A percentile compares a stretch with the other conserved stretches of the same genome.
Evolutionary conservation across 2,113 vertebrate species (phyloP).

Genomic region (Charina bottae): DNA sequence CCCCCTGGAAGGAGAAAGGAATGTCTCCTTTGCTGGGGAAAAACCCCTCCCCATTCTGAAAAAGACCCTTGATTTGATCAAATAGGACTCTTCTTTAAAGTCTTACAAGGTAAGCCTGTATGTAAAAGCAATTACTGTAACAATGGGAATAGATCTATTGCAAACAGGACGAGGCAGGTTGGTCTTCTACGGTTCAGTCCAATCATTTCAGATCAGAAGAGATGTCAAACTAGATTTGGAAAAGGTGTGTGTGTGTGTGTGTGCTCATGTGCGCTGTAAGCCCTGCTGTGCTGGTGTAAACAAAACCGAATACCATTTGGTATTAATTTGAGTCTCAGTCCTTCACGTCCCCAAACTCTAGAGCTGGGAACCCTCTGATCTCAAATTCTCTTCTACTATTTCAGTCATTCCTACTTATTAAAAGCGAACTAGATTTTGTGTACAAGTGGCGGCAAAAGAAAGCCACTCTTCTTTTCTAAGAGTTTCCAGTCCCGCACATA

Average conservation of each 20-base stretch:
- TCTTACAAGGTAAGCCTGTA: neutral
- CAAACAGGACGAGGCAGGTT: neutral
- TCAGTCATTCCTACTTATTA: neutral
- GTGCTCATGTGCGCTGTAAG: neutral
- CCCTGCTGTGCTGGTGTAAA: neutral
- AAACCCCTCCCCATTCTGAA: neutral
- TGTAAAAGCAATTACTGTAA: neutral
- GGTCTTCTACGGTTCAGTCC: neutral
- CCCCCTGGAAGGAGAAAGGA: neutral
- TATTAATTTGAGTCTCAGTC: neutral
- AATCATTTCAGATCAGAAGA: neutral
- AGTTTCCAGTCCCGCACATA: neutral
- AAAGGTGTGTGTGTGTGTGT: neutral
- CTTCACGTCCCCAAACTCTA: neutral
- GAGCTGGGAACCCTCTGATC: neutral
- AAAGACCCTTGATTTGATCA: neutral
- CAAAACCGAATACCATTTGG: neutral
- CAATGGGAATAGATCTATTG: neutral
- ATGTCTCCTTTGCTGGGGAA: neutral
- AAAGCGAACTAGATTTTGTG: neutral
- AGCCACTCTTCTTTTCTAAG: neutral
- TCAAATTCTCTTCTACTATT: neutral
- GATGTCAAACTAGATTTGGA: neutral
- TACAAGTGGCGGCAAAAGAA: neutral
- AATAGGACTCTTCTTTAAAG: neutral